Evolutionary conservation across 23 tunicate genomes (phyloP), one percentile per base, ranked within the genome.

Genomic region (Ascidia mentula): DNA sequence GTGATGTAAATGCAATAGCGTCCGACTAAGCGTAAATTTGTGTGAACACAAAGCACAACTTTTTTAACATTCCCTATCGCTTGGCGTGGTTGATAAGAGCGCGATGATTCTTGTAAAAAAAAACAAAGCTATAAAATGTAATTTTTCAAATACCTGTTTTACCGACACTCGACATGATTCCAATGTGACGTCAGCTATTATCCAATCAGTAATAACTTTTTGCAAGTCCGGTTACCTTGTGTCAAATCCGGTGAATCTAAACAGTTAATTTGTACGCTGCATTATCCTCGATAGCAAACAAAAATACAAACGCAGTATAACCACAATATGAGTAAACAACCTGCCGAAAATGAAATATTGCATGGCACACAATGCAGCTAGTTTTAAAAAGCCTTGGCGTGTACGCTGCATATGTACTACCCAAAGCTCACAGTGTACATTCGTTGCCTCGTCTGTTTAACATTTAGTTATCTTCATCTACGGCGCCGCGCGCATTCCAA

Each of bases 161-260:
- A 28, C 75, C 75, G 32, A 71, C 38, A 31, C 75, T 71, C 18
- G 75, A 35, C 75, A 71, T 71, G 38, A n/a, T 71, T 71, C 13
- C 13, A 53, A 3, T 53, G 7, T 9, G 24, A 53, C 13, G 65
- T 53, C 65, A 53, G 65, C 65, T 53, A n/a, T 53, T 5, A 28
- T 28, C 65, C 22, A 53, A 9, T 53, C 65, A 53, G 24, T 9
- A 20, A 1, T 53, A 3, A 53, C 13, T 53, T 20, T 20, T 9
- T n/a, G n/a, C 65, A 26, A 53, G 24, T 53, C 65, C 65, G 53
- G 53, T 42, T 12, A 9, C 53, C 15, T 42, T 9, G n/a, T n/a
- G 53, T 42, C 53, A 42, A 42, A 15, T 42, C 53, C 53, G 13
- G 65, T 53, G 24, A 53, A 5, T 53, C 65, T 53, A 9, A 53